Conservation (phyloP, 2,113 vertebrate species). For the Lophura nycthemera region DNA sequence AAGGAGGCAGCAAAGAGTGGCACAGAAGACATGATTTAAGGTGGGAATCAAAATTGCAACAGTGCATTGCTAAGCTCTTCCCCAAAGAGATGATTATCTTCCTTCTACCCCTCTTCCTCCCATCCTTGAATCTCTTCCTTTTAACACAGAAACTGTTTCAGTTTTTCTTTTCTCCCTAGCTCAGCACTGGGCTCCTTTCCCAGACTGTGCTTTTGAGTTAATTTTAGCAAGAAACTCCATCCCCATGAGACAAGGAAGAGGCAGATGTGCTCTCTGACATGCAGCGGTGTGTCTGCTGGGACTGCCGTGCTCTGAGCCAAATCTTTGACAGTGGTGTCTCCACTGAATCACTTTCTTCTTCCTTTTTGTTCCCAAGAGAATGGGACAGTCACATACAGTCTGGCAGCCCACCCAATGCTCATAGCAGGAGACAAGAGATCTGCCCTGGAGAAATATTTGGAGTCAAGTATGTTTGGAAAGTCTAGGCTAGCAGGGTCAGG, state of each 20-base stretch:
- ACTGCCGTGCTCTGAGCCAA: background rate
- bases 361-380: background rate
- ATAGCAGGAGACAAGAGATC: background rate
- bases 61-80: background rate
- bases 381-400: background rate
- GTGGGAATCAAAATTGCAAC: background rate
- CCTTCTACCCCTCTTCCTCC: background rate
- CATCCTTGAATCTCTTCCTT: background rate
- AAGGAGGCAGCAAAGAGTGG: background rate
- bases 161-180: background rate
- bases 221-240: background rate
- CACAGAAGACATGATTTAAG: background rate
- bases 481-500: constrained; percentile 4
- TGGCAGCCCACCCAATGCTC: background rate
- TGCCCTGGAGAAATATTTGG: constrained; percentile 31
- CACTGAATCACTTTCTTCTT: background rate
- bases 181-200: constrained; percentile 37
- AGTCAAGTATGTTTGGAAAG: constrained; percentile 47
- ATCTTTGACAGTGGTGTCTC: background rate
- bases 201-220: background rate
- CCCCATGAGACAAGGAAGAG: constrained; percentile 29
- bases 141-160: background rate
- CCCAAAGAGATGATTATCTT: background rate
- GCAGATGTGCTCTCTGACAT: background rate
- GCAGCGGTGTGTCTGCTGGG: background rate